These are phyloP conservation scores for Allophyes oxyacanthae DNA, from an alignment of 2,888 invertebrate genomes.

Conservation along the genomic window DNA sequence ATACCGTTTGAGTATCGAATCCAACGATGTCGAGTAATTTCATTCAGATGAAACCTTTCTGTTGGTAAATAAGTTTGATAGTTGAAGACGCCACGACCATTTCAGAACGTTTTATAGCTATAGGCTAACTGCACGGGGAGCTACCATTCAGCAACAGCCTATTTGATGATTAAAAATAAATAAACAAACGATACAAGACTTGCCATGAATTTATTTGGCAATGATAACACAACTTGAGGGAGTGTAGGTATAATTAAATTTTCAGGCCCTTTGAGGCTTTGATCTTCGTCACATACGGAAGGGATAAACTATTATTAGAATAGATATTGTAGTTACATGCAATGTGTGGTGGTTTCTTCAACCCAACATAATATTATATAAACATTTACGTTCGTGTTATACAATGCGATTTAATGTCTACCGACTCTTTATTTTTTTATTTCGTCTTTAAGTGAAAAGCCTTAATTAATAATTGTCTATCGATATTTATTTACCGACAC, in stretches of 20 bases:
- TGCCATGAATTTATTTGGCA: slow-evolving; percentile 31
- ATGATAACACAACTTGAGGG: slow-evolving; percentile 45
- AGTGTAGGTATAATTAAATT: slow-evolving; percentile 52
- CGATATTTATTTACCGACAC: no score
- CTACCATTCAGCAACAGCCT: slow-evolving; percentile 8
- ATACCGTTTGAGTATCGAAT: no score
- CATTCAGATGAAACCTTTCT: not conserved
- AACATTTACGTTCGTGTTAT: no score
- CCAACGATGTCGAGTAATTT: no score
- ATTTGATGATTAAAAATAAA: slow-evolving; percentile 43
- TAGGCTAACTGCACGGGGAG: slow-evolving; percentile 13
- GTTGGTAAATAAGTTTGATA: no score
- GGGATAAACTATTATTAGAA: slow-evolving; percentile 9
- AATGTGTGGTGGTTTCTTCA: no score
- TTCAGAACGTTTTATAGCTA: slow-evolving; percentile 27
- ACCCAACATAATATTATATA: no score
- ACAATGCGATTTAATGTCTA: no score
- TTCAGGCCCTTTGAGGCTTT: slow-evolving; percentile 23
- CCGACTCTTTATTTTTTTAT: no score
- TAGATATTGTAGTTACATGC: not conserved
- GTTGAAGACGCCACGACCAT: slow-evolving; percentile 13
- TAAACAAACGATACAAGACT: slow-evolving; percentile 17
- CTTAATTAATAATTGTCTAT: no score
- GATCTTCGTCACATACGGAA: slow-evolving; percentile 26
- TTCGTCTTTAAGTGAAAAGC: no score